Base-by-base conservation (phyloP, 2,797 vertebrate genomes). In the Lycodopsis pacificus region DNA sequence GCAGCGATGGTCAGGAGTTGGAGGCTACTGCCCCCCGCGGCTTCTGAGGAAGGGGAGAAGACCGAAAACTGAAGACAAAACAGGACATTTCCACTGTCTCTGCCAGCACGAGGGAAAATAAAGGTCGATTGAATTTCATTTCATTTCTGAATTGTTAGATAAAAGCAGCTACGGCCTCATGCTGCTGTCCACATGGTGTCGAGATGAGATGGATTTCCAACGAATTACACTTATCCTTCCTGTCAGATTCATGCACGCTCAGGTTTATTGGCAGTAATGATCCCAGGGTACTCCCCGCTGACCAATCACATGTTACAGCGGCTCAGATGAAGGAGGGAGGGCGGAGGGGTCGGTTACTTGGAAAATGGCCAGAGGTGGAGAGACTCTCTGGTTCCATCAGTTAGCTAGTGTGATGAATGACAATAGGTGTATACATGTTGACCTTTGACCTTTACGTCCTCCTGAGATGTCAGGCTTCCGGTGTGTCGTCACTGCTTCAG, bases 1-100 rank as follows among this genome's bases (percentile, higher is more conserved):
- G 90, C 93, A 92, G 94, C 10, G 91, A 78, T 5, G 91, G 92
- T 94, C 94, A 94, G 92, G 92, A 93, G 93, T 87, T 82, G 82
- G 89, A 89, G 87, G 86, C 88, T 85, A 86, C 81, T 81, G 76
- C 77, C 83, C 84, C 84, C 91, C 22, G 74, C 71, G 49, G 90
- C 57, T 81, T 82, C 64, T 79, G 80, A 91, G 90, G 91, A 92
- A 92, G 90, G 65, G 83, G 65, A 85, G 79, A 81, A 85, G 88
- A 89, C 85, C n/a, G 36, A 81, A 73, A 78, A 65, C 65, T 63
- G 19, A 73, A 86, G 67, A 77, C 77, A 81, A 77, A 88, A 87
- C 83, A 82, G 48, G 74, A 82, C 68, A 30, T 86, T 82, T 85
- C 69, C 65, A 75, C 71, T 11, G 65, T 82, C 71, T 86, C 46